These are phyloP conservation scores for Macaria liturata DNA, from an alignment of 2,888 invertebrate species.

Conservation along the genomic window DNA sequence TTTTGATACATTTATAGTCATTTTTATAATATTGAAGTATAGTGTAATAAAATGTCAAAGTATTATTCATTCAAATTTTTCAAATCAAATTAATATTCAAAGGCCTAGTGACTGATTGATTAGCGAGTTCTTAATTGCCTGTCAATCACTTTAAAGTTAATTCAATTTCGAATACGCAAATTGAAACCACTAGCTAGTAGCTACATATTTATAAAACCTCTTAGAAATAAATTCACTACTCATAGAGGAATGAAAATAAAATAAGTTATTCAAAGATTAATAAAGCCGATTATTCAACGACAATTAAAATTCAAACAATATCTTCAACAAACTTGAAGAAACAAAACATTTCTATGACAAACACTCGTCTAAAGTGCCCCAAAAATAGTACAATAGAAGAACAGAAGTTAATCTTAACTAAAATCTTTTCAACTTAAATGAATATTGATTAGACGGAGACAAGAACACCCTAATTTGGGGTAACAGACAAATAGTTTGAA, in stretches of 20 bases:
- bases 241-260: too few relatives aligned
- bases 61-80: neutral
- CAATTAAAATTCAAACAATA: slow-evolving; percentile 60
- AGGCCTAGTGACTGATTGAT: slow-evolving; percentile 24
- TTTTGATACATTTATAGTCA: too few relatives aligned
- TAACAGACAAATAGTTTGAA: slow-evolving; percentile 52
- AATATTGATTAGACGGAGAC: slow-evolving; percentile 54
- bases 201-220: too few relatives aligned
- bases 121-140: neutral
- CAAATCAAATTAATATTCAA: neutral
- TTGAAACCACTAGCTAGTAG: slow-evolving; percentile 15
- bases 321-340: slow-evolving; percentile 52
- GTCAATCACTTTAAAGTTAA: neutral
- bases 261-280: slow-evolving; percentile 23
- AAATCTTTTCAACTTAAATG: slow-evolving; percentile 60
- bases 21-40: too few relatives aligned
- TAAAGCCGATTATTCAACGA: slow-evolving; percentile 42
- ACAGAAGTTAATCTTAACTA: slow-evolving; percentile 56
- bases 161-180: slow-evolving; percentile 11
- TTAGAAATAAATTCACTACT: too few relatives aligned
- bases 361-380: slow-evolving; percentile 51
- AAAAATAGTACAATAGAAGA: slow-evolving; percentile 57
- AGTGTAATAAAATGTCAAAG: neutral
- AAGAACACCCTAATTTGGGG: slow-evolving; percentile 50
- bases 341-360: slow-evolving; percentile 63